A percentile compares a stretch with the other conserved stretches of the same genome.
Conservation (phyloP, 1,140 invertebrate species). For the Drosophila jambulina region DNA sequence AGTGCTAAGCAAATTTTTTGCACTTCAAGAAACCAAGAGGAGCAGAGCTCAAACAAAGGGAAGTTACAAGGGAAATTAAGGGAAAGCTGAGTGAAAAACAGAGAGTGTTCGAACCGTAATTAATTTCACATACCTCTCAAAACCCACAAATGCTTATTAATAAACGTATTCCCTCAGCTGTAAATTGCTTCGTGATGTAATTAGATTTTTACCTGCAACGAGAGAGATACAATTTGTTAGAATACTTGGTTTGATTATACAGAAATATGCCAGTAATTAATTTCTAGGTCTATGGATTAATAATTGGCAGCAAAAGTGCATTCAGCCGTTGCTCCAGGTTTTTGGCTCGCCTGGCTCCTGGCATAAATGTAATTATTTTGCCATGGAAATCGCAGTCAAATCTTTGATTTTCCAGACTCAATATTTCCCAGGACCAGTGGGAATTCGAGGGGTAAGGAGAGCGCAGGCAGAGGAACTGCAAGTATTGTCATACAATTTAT, state of each 20-base stretch:
- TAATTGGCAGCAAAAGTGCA: slow-evolving; percentile 8
- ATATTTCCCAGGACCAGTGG: slow-evolving; percentile 13
- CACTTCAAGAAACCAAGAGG: slow-evolving; percentile 5
- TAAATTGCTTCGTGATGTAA: slow-evolving; percentile 1
- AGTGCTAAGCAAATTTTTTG: slow-evolving; percentile 57
- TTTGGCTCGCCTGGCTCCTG: background rate
- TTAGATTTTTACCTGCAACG: slow-evolving; percentile 57
- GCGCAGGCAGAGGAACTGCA: background rate
- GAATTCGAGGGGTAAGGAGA: background rate
- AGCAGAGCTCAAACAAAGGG: background rate
- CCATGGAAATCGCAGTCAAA: slow-evolving; percentile 20
- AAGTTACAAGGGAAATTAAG: background rate
- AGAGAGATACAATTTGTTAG: slow-evolving; percentile 14
- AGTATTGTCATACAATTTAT: slow-evolving; percentile 33
- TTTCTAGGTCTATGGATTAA: slow-evolving; percentile 1
- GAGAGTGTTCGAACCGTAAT: background rate
- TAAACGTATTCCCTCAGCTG: background rate
- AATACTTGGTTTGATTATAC: slow-evolving; percentile 27
- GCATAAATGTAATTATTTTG: slow-evolving; percentile 34
- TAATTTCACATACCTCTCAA: slow-evolving; percentile 19
- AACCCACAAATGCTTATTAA: background rate
- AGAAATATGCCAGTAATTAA: slow-evolving; percentile 25
- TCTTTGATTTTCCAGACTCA: slow-evolving; percentile 49
- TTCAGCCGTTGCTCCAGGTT: slow-evolving; percentile 4
- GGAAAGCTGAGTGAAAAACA: background rate